Percentiles rank a stretch among this genome's conserved stretches.
These are phyloP conservation scores for Cryptocephalus primarius DNA, from an alignment of 2,888 invertebrate species.

Conservation along the genomic window DNA sequence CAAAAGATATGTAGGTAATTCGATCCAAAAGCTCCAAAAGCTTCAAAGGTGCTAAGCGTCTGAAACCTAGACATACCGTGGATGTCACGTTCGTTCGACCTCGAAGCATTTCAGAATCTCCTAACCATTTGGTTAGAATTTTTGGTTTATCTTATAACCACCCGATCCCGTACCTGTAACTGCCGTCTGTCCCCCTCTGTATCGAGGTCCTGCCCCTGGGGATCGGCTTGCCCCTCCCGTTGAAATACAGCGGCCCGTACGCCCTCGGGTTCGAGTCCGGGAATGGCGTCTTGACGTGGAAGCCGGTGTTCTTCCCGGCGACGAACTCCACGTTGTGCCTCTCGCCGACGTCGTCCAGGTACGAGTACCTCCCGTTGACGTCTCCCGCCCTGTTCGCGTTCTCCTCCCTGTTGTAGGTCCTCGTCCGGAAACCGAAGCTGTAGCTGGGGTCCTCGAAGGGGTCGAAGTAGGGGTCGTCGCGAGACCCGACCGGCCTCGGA, in stretches of 20 bases:
- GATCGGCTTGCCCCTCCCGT: constrained; percentile 50
- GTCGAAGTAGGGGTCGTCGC: constrained; percentile 63
- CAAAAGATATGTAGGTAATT: no score
- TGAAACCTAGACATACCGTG: no score
- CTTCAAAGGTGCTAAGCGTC: no score
- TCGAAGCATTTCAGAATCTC: no score
- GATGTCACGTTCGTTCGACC: no score
- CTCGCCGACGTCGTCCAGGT: constrained; percentile 64
- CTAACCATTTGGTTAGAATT: no score
- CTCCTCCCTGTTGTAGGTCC: constrained; percentile 58
- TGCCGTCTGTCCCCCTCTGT: constrained; percentile 60
- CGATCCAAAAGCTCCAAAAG: no score
- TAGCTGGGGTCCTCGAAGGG: constrained; percentile 70
- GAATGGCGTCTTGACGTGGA: constrained; percentile 58
- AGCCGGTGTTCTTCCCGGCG: constrained; percentile 65
- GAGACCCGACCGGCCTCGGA: constrained; percentile 51
- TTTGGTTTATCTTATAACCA: no score
- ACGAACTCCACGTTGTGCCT: constrained; percentile 65
- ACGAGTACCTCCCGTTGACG: constrained; percentile 54
- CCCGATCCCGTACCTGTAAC: constrained; percentile 44
- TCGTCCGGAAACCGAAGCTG: constrained; percentile 55
- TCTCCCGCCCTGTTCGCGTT: constrained; percentile 29
- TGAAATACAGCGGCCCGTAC: constrained; percentile 51
- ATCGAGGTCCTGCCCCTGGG: constrained; percentile 62
- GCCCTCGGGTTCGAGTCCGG: constrained; percentile 58